These are phyloP conservation scores for Helogale parvula DNA, from an alignment of 2,113 vertebrate species.

Conservation along the genomic window DNA sequence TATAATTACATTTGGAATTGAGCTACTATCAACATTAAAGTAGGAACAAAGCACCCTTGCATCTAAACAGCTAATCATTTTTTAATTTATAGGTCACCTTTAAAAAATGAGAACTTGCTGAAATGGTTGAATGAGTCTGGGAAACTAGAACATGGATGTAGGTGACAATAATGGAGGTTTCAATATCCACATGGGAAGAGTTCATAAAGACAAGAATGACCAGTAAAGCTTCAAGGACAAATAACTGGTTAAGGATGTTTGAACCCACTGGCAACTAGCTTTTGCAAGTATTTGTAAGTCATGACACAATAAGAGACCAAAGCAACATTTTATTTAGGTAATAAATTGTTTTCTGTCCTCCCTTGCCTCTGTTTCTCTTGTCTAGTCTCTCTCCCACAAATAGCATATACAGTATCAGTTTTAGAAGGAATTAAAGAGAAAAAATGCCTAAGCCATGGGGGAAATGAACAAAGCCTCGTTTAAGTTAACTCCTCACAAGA, in stretches of 20 bases:
- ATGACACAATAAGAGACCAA: neutral
- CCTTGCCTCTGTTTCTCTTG: neutral
- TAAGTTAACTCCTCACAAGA: neutral
- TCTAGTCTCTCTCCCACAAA: neutral
- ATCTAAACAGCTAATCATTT: neutral
- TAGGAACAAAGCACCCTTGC: neutral
- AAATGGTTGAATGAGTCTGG: neutral
- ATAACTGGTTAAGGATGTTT: neutral
- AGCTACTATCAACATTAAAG: neutral
- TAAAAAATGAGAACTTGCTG: rapidly evolving
- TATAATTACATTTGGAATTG: neutral
- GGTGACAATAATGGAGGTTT: neutral
- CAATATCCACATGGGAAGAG: neutral
- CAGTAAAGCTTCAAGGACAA: neutral
- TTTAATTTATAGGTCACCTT: neutral
- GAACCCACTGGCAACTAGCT: neutral
- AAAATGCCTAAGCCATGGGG: neutral
- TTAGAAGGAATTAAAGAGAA: neutral
- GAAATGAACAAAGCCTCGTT: neutral
- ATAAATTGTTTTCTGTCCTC: neutral
- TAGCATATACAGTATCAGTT: neutral
- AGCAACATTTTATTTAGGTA: neutral
- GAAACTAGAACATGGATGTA: neutral
- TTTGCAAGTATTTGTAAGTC: neutral
- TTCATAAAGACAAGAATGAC: neutral